Percentiles rank a stretch among this genome's conserved stretches.
phyloP scores from a whole-genome alignment of 2,797 vertebrate species.

The Phrynocephalus vlangalii region DNA sequence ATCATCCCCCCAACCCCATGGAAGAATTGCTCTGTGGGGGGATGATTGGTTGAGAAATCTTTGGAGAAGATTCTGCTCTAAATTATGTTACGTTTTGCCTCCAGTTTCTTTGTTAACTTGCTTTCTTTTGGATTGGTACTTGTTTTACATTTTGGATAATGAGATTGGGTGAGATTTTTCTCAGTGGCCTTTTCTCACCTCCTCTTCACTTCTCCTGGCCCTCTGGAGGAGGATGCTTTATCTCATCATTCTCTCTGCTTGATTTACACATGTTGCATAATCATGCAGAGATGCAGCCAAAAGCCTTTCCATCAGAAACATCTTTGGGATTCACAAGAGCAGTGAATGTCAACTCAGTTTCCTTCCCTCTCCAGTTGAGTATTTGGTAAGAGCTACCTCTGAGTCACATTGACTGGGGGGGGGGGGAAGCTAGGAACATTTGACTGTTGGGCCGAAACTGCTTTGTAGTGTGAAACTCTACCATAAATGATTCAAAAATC shows the following conservation, averaged over 20 bases:
- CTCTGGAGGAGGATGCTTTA: too few species aligned
- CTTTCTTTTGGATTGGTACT: neutral
- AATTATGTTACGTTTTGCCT: too few species aligned
- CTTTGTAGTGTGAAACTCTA: constrained; percentile 51
- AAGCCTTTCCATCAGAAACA: neutral
- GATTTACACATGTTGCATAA: neutral
- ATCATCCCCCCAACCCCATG: too few species aligned
- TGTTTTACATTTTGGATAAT: neutral
- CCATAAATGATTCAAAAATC: constrained; percentile 55
- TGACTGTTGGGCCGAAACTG: neutral
- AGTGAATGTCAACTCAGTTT: neutral
- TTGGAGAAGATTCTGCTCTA: too few species aligned
- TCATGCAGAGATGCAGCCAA: neutral
- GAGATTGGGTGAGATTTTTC: neutral
- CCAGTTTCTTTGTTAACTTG: neutral
- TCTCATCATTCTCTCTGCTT: neutral
- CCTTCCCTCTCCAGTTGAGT: neutral
- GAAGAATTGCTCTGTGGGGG: too few species aligned
- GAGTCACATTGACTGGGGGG: neutral
- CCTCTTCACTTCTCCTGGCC: too few species aligned
- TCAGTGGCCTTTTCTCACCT: neutral
- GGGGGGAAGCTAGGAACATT: neutral
- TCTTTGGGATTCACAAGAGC: neutral
- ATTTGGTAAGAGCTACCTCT: neutral
- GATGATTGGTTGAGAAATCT: neutral